Base-by-base conservation (phyloP, 2,113 vertebrate species). In the Megatriorchis doriae region DNA sequence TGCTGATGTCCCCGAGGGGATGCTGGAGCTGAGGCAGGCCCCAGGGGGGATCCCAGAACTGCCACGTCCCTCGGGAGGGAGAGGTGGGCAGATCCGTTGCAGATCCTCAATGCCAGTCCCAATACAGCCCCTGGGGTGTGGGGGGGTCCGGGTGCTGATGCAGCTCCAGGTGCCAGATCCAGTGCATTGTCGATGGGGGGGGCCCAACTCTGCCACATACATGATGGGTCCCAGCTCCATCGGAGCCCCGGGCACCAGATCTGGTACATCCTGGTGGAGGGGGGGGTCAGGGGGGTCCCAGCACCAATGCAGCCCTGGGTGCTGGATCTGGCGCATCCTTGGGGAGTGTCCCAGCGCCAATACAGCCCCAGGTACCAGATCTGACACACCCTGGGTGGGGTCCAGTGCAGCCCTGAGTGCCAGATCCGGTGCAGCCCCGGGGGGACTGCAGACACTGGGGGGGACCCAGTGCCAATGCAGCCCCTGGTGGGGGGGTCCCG, bases 321-420 rank as follows among this genome's bases (percentile, higher is more conserved):
- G 25, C 36, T 47, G 47, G 47, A 47, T 47, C 20, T 20, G 5
- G 47, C 10, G 10, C 47, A 21, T 47, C 47, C 47, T 47, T 47
- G 20, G 19, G 15, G 59, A 5, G 17, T 6, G 25, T 94, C 98
- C 98, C 98, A 99, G 94, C 98, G 98, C 97, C 99, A 98, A 86
- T 99, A 98, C 97, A 98, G 20, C n/a, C 18, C 40, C 40, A 16
- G 62, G 98, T 86, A 98, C 47, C 6, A 4, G 27, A 98, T 71
- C 98, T 98, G 96, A 45, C 8, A 18, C 43, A 45, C 43, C 43
- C 43, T 8, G 43, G 43, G 43, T 8, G 43, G 43, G 17, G 17
- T 18, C 43, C 43, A 45, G 43, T 45, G 43, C 43, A 45, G 43
- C 43, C 63, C 40, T 10, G 7, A 38, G 36, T 62, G 25, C 36